These are phyloP conservation scores for Agrochola circellaris DNA, from an alignment of 2,888 invertebrate species.

Conservation along the genomic window DNA sequence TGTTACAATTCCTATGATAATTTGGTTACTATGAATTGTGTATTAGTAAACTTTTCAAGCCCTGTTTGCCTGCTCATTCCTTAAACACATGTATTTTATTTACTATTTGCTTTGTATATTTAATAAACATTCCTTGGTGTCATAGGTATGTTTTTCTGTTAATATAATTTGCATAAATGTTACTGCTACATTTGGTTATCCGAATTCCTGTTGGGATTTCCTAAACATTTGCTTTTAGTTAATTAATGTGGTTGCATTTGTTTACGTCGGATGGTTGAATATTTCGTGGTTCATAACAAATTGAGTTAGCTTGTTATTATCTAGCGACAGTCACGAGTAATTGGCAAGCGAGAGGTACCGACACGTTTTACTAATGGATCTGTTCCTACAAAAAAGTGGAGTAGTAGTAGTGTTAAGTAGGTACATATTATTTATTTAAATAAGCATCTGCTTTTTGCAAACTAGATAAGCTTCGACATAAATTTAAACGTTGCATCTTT, in stretches of 20 bases:
- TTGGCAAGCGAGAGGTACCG: slow-evolving; percentile 73
- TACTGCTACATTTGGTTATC: slow-evolving; percentile 53
- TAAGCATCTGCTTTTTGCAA: neutral
- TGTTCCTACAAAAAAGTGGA: slow-evolving; percentile 38
- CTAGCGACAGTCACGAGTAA: slow-evolving; percentile 74
- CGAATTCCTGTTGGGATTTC: slow-evolving; percentile 71
- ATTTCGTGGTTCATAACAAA: slow-evolving; percentile 77
- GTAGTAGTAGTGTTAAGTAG: slow-evolving; percentile 15
- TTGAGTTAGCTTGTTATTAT: slow-evolving; percentile 76
- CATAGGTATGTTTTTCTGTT: slow-evolving; percentile 20
- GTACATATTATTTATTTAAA: slow-evolving; percentile 1
- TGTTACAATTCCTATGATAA: slow-evolving; percentile 54
- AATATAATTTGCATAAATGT: slow-evolving; percentile 60
- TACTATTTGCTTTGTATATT: slow-evolving; percentile 21
- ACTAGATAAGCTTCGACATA: neutral
- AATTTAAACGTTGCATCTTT: neutral
- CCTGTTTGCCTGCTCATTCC: slow-evolving; percentile 5
- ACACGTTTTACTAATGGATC: slow-evolving; percentile 69
- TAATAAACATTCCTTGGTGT: slow-evolving; percentile 24
- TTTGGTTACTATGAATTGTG: slow-evolving; percentile 26
- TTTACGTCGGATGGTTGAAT: slow-evolving; percentile 77
- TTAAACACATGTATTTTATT: slow-evolving; percentile 11
- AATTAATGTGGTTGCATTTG: slow-evolving; percentile 80
- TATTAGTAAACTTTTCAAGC: slow-evolving; percentile 29
- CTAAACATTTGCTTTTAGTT: slow-evolving; percentile 73